Evolutionary conservation across 2,113 vertebrate genomes (phyloP).

Genomic region (Pomatostomus ruficeps): DNA sequence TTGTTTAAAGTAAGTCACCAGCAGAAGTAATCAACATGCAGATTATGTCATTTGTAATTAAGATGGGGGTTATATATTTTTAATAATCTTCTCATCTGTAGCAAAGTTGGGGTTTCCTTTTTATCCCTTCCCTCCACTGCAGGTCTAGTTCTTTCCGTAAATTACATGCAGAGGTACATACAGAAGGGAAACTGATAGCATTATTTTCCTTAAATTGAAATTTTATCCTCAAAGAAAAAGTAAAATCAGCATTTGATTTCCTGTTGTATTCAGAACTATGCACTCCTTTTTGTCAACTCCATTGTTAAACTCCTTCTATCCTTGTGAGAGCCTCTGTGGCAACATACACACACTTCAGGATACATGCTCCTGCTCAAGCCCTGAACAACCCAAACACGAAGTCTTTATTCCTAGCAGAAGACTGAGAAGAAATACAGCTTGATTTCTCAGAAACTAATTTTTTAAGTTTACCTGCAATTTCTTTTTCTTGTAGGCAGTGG

Average conservation of each 20-base stretch:
- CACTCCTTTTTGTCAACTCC: not conserved
- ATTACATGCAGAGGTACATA: not conserved
- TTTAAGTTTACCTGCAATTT: not conserved
- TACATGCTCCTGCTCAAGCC: not conserved
- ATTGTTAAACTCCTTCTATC: not conserved
- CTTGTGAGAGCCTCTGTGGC: not conserved
- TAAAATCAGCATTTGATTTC: not conserved
- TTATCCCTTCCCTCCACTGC: not conserved
- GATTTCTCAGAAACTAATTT: not conserved
- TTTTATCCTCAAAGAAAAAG: not conserved
- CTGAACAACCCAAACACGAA: not conserved
- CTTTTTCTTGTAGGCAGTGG: not conserved
- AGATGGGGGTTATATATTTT: not conserved
- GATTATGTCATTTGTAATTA: not conserved
- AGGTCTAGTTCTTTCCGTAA: not conserved
- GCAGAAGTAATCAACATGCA: not conserved
- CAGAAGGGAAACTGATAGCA: not conserved
- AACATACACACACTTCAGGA: too few relatives aligned
- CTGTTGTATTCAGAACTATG: not conserved
- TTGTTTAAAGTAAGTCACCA: not conserved
- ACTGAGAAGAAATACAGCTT: not conserved
- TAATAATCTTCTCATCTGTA: not conserved
- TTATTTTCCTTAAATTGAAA: not conserved
- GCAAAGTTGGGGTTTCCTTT: not conserved
- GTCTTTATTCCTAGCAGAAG: not conserved